phyloP scores from a whole-genome alignment of 2,888 invertebrate genomes.

The Drosophila mayaguana region DNA sequence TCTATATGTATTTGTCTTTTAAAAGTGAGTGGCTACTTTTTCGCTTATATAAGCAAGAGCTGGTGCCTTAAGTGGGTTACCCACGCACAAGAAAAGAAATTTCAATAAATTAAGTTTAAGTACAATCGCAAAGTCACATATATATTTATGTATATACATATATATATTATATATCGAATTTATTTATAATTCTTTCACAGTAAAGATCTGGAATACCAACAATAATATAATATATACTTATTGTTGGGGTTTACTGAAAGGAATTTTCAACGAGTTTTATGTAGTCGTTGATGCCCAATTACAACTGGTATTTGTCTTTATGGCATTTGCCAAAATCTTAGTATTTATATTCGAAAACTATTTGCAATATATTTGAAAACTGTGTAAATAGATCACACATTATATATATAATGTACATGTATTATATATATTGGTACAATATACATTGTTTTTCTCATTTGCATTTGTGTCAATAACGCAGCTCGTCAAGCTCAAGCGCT shows the following conservation, averaged over 20 bases:
- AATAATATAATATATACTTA: no score
- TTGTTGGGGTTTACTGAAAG: no score
- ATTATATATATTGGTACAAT: not conserved
- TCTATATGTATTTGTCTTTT: not conserved
- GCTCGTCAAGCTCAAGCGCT: constrained; percentile 40
- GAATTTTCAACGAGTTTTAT: not conserved
- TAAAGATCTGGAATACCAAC: no score
- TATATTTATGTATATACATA: no score
- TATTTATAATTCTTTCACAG: no score
- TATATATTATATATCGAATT: no score
- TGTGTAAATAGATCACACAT: not conserved
- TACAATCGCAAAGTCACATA: no score
- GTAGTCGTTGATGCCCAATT: not conserved
- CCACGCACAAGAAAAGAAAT: constrained; percentile 6
- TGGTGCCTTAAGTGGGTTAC: not conserved
- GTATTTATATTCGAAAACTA: not conserved
- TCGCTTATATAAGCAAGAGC: constrained; percentile 23
- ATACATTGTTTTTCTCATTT: constrained; percentile 16
- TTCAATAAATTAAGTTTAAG: constrained; percentile 6
- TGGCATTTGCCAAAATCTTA: not conserved
- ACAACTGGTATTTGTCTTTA: not conserved
- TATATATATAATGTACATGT: no score
- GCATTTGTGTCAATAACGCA: constrained; percentile 38
- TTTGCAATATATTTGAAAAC: not conserved
- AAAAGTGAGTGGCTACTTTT: constrained; percentile 32